These are phyloP conservation scores for Standfussiana lucernea DNA, from an alignment of 2,888 invertebrate species.

Conservation along the genomic window DNA sequence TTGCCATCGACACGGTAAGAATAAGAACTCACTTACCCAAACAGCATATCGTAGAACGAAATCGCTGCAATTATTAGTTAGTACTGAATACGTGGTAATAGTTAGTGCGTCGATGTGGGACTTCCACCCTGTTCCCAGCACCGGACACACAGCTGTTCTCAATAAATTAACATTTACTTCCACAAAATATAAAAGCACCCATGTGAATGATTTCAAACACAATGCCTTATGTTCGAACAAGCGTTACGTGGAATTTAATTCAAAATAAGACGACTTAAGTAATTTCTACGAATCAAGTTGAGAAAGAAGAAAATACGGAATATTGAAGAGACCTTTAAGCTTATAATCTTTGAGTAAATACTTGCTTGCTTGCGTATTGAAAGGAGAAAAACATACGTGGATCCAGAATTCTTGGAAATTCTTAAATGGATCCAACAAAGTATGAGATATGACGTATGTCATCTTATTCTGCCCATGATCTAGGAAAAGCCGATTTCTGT, in stretches of 20 bases:
- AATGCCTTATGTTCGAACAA: slow-evolving; percentile 25
- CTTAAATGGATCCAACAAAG: not conserved
- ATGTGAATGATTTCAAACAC: slow-evolving; percentile 15
- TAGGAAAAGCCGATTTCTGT: not conserved
- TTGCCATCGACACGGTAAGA: no score
- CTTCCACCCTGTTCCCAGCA: not conserved
- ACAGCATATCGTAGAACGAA: no score
- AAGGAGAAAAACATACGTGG: not conserved
- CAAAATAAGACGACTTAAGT: slow-evolving; percentile 12
- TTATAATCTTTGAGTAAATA: slow-evolving; percentile 14
- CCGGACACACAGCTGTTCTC: not conserved
- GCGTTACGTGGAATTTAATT: slow-evolving; percentile 24
- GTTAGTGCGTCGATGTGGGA: not conserved
- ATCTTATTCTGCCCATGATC: not conserved
- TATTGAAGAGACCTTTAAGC: slow-evolving; percentile 16
- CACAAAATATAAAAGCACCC: not conserved
- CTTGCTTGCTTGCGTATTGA: slow-evolving; percentile 10
- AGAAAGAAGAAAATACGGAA: not conserved
- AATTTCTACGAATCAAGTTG: slow-evolving; percentile 15
- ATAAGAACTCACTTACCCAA: no score
- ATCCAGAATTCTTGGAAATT: not conserved
- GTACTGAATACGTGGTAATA: no score
- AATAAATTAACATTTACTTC: not conserved
- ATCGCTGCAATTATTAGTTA: no score
- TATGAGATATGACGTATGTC: not conserved